A percentile compares a stretch with the other conserved stretches of the same genome.
Conservation (phyloP, 1,140 invertebrate genomes). For the Odontomachus brunneus region DNA sequence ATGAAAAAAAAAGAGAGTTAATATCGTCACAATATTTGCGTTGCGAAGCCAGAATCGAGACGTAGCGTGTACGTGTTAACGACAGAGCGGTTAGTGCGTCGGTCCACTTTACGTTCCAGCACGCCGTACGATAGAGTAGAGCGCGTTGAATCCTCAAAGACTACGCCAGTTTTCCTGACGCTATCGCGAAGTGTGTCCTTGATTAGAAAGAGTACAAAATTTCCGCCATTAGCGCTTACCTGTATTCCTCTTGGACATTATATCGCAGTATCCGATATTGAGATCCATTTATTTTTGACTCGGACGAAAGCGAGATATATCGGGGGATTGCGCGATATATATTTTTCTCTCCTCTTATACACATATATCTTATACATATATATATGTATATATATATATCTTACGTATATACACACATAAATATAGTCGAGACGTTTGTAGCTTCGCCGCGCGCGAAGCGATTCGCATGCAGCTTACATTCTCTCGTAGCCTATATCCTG, state of each 20-base stretch:
- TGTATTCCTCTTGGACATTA: slow-evolving; percentile 46
- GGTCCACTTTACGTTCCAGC: too few relatives aligned
- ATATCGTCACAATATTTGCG: not conserved
- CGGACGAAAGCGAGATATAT: not conserved
- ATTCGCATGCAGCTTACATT: not conserved
- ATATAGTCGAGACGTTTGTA: not conserved
- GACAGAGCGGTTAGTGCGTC: too few relatives aligned
- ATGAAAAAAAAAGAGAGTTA: not conserved
- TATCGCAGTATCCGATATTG: not conserved
- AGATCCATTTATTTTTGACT: slow-evolving; percentile 33
- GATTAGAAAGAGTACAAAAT: slow-evolving; percentile 36
- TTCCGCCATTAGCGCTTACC: slow-evolving; percentile 9
- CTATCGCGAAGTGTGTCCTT: not conserved
- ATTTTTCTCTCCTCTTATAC: slow-evolving; percentile 13
- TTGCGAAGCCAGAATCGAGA: too few relatives aligned
- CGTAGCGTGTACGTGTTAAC: too few relatives aligned
- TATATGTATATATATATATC: not conserved
- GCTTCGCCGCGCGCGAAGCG: not conserved
- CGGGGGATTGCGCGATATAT: not conserved
- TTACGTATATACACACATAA: not conserved
- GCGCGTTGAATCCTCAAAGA: not conserved
- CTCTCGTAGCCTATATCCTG: not conserved
- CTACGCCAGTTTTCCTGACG: not conserved
- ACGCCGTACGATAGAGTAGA: too few relatives aligned
- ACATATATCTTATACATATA: not conserved